A percentile compares a stretch with the other conserved stretches of the same genome.
Conservation (phyloP, 2,888 invertebrate genomes). For the Rotaria magnacalcarata region DNA sequence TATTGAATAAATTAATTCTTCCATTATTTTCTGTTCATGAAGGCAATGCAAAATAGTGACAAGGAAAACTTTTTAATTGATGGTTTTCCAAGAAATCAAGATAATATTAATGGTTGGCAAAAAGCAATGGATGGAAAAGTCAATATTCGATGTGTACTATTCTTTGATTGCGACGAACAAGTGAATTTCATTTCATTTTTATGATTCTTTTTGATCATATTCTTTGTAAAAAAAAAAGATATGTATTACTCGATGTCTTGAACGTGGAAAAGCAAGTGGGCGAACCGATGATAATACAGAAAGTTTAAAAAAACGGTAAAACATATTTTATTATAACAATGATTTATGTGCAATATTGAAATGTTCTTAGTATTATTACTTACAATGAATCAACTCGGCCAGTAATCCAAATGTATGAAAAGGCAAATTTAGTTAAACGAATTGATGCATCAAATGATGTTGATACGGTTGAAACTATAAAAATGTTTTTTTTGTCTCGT, state of each 20-base stretch:
- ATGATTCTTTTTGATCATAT: too few species aligned
- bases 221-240: slow-evolving; percentile 56
- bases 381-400: slow-evolving; percentile 81
- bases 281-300: slow-evolving; percentile 88
- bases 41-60: slow-evolving; percentile 57
- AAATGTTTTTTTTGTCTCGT: too few species aligned
- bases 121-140: slow-evolving; percentile 75
- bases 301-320: slow-evolving; percentile 72
- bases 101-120: slow-evolving; percentile 92
- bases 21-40: neutral
- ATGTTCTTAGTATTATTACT: slow-evolving; percentile 67
- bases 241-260: slow-evolving; percentile 79
- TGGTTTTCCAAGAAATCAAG: slow-evolving; percentile 93
- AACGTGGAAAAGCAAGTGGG: slow-evolving; percentile 80
- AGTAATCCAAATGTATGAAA: slow-evolving; percentile 76
- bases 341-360: too few species aligned
- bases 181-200: slow-evolving; percentile 52
- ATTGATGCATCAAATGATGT: slow-evolving; percentile 71
- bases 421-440: slow-evolving; percentile 68
- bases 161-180: slow-evolving; percentile 80
- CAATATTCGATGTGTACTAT: slow-evolving; percentile 78
- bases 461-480: slow-evolving; percentile 63
- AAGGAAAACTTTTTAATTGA: slow-evolving; percentile 79
- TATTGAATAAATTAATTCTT: too few species aligned
- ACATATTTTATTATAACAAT: too few species aligned